Evolutionary conservation across 1,140 invertebrate genomes (phyloP), one percentile per base, ranked within the genome.

Genomic region (Monomorium pharaonis): DNA sequence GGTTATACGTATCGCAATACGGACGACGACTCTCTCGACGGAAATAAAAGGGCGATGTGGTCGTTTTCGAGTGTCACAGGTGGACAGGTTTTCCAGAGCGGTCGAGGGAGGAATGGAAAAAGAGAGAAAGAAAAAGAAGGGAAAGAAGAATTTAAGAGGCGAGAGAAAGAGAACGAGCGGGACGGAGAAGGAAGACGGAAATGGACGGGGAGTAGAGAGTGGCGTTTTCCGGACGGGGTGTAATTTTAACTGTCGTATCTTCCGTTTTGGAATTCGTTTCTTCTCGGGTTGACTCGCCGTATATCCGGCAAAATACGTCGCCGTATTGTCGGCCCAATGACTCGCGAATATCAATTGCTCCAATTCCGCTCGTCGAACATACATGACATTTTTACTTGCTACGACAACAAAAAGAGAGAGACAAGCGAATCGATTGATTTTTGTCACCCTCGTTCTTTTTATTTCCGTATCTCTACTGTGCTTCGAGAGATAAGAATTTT

Each of bases 21-120:
- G 54, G 27, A 54, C 21, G 54, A 62, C 42, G 88, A 76, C 56
- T 84, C 72, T 84, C 81, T 84, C 81, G 42, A 77, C 72, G 72
- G 49, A 83, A 72, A n/a, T n/a, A n/a, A n/a, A 74, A 83, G 24
- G 67, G 37, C 37, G 54, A 30, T 51, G 14, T 44, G 33, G 10
- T 69, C 27, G 37, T 47, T 72, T n/a, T 58, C 37, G 37, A 74
- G 14, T 47, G 18, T 58, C 51, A 74, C 24, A 37, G 37, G 37
- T 58, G 51, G 44, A 24, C 33, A 24, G 60, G 21, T 80, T 21
- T n/a, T 58, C 65, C 14, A 30, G 51, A 27, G 33, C 1, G 10
- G 33, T 2, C 18, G 7, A 49, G 49, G 75, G 14, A 47, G 24
- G 75, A 1, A 83, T 3, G 37, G 37, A 37, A 37, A 7, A 14